Evolutionary conservation across 2,113 vertebrate species (phyloP), one percentile per base, ranked within the genome.

Genomic region (Serilophus lunatus): DNA sequence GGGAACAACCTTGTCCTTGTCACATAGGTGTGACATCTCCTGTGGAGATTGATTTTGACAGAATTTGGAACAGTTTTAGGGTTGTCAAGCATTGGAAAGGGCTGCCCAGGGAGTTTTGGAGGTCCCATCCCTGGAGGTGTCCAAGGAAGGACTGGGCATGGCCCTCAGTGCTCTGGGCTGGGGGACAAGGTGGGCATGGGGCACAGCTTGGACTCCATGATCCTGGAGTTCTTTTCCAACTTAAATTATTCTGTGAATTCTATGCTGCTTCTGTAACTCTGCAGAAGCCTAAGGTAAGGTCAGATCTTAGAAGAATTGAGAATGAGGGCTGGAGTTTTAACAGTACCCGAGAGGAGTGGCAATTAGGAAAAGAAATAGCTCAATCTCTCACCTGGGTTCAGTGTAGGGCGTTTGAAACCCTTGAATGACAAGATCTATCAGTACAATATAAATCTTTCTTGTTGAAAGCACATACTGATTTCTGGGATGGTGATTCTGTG

Each of bases 201-300:
- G 2, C 49, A 87, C n/a, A 63, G 56, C 14, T 59, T 0, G 44
- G 12, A 9, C 44, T 57, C 0, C 0, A 1, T 50, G 44, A 33
- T 7, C 31, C 57, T 7, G 25, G 3, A 74, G 28, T 3, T 1
- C 36, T 60, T 19, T 45, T 20, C 36, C 47, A 76, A 0, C 47
- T 47, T 40, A 2, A 53, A 1, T 1, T 0, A n/a, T 74, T 53
- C 51, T 75, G 45, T 68, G 38, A 40, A 31, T 61, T 82, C 69
- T 64, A 23, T 74, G 57, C 17, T 86, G n/a, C 38, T 79, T 53
- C 54, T 47, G 4, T 45, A 45, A 70, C 42, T 66, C 33, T 24
- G 35, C 19, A 87, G 66, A 68, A 74, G 29, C 15, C 10, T 6
- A 33, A 57, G 45, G 16, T 26, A 33, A 83, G 38, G 28, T 44